Evolutionary conservation across 92 coral and sea anemone species (phyloP).

Genomic region (Plumapathes pennacea): DNA sequence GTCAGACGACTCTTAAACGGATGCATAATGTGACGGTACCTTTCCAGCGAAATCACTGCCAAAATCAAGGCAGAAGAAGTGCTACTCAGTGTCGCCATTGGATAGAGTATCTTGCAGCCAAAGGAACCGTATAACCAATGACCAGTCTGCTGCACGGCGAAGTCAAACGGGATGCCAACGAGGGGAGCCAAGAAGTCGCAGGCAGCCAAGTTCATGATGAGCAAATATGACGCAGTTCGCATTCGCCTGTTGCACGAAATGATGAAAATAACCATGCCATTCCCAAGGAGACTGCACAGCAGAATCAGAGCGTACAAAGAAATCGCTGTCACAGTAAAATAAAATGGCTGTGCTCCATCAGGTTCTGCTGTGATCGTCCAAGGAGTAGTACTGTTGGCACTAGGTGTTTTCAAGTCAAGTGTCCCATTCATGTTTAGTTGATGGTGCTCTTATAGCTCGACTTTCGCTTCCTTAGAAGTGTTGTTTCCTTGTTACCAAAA

Average conservation of each 20-base stretch:
- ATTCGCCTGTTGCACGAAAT: slow-evolving; percentile 65
- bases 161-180: slow-evolving; percentile 81
- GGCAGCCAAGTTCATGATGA: slow-evolving; percentile 80
- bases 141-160: slow-evolving; percentile 60
- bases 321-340: slow-evolving; percentile 53
- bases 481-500: too few species aligned
- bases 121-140: slow-evolving; percentile 82
- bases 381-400: too few species aligned
- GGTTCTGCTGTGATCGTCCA: too few species aligned
- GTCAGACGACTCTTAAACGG: slow-evolving; percentile 85
- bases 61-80: slow-evolving; percentile 84
- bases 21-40: slow-evolving; percentile 89
- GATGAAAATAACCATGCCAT: slow-evolving; percentile 79
- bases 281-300: slow-evolving; percentile 78
- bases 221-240: slow-evolving; percentile 71
- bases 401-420: too few species aligned
- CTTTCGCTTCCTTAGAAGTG: too few species aligned
- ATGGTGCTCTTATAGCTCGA: too few species aligned
- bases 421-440: too few species aligned
- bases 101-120: slow-evolving; percentile 84
- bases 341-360: slow-evolving; percentile 24
- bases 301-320: slow-evolving; percentile 65
- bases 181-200: slow-evolving; percentile 91
- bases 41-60: slow-evolving; percentile 87
- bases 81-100: slow-evolving; percentile 69